Evolutionary conservation across 2,797 vertebrate species (phyloP).

Genomic region (Pterois miles): DNA sequence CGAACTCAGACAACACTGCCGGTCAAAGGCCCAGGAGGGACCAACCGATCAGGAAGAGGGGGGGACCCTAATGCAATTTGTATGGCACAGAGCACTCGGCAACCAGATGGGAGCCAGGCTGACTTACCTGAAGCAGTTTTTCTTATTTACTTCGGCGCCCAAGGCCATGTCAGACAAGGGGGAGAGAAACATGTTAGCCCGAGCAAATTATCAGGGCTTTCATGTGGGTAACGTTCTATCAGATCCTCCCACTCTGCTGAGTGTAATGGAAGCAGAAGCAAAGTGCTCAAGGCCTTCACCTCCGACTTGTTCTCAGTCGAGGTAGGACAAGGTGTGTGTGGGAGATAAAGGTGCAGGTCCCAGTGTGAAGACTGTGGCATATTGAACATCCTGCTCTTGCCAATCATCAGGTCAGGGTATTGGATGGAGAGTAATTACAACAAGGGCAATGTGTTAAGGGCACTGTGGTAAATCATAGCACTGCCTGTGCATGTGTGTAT

Average conservation of each 20-base stretch:
- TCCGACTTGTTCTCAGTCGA: constrained; percentile 68
- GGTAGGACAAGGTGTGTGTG: constrained; percentile 76
- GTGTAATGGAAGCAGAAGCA: constrained; percentile 76
- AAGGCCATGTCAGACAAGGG: constrained; percentile 74
- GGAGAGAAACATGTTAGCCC: constrained; percentile 67
- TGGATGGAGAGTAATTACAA: constrained; percentile 79
- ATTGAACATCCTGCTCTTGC: constrained; percentile 70
- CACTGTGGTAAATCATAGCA: constrained; percentile 66
- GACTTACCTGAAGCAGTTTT: constrained; percentile 70
- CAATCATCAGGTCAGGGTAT: constrained; percentile 73
- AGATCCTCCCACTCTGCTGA: constrained; percentile 75
- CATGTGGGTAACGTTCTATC: constrained; percentile 74
- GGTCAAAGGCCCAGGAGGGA: constrained; percentile 59
- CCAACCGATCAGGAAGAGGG: constrained; percentile 31
- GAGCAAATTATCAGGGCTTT: constrained; percentile 75
- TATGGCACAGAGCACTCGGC: constrained; percentile 54
- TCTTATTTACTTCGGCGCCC: constrained; percentile 79
- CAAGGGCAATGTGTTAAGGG: constrained; percentile 63
- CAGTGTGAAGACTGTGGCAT: constrained; percentile 62
- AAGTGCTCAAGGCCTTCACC: constrained; percentile 74
- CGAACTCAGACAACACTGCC: constrained; percentile 38
- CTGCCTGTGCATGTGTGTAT: constrained; percentile 12
- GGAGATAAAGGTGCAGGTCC: constrained; percentile 75
- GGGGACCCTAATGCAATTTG: constrained; percentile 67
- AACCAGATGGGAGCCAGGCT: constrained; percentile 63